A percentile compares a stretch with the other conserved stretches of the same genome.
Evolutionary conservation across 2,797 vertebrate species (phyloP).

Genomic region (Dermochelys coriacea): DNA sequence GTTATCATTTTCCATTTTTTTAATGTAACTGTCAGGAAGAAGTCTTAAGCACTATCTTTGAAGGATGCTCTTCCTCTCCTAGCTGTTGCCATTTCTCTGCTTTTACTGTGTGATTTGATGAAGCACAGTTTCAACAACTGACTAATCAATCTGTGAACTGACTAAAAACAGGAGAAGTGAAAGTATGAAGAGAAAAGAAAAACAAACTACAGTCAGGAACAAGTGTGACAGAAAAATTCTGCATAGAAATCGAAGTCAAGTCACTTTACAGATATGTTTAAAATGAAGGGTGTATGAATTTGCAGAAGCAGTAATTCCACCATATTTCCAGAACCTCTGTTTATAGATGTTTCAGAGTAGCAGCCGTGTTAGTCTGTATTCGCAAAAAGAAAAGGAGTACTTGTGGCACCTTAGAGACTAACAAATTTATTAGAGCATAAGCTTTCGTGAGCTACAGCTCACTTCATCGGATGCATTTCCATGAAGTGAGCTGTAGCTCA

Average conservation of each 20-base stretch:
- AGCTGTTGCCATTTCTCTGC: conserved; percentile 79
- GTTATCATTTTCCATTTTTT: neutral
- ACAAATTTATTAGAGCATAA: too few relatives aligned
- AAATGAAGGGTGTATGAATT: neutral
- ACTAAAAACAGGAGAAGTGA: neutral
- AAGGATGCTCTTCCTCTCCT: conserved; percentile 73
- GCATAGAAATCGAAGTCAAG: neutral
- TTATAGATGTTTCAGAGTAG: too few relatives aligned
- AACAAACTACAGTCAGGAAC: conserved; percentile 37
- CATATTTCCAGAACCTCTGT: neutral
- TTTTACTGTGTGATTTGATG: conserved; percentile 83
- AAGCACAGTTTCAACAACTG: conserved; percentile 74
- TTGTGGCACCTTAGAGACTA: too few relatives aligned
- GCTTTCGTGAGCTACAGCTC: too few relatives aligned
- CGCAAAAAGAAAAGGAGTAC: too few relatives aligned
- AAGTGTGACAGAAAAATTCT: conserved; percentile 45
- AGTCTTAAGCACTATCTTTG: neutral
- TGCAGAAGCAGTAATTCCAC: conserved; percentile 51
- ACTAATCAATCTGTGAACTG: conserved; percentile 21
- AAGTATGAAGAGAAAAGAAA: conserved; percentile 50
- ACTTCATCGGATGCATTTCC: too few relatives aligned
- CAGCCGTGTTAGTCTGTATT: too few relatives aligned
- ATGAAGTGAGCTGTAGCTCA: too few relatives aligned
- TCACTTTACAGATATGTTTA: neutral
- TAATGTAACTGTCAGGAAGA: neutral